Evolutionary conservation across 1,140 invertebrate species (phyloP).

Genomic region (Arion vulgaris): DNA sequence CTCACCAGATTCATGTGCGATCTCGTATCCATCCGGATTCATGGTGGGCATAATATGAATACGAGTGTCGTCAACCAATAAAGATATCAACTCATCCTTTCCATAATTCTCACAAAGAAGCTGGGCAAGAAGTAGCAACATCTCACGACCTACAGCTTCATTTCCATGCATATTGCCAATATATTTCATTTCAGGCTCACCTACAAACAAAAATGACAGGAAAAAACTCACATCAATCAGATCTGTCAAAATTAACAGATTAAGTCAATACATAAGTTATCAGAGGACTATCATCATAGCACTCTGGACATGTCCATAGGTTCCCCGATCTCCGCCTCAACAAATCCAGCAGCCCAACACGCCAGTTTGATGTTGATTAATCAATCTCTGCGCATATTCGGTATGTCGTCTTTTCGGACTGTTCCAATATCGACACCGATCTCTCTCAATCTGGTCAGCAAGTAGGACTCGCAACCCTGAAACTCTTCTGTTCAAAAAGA

Average conservation of each 20-base stretch:
- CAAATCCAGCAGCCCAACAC: too few relatives aligned
- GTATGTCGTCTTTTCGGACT: too few relatives aligned
- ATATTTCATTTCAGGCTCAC: constrained; percentile 81
- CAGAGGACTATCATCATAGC: too few relatives aligned
- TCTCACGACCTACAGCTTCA: constrained; percentile 88
- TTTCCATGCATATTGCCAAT: constrained; percentile 94
- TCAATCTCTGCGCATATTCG: too few relatives aligned
- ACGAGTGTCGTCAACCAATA: constrained; percentile 83
- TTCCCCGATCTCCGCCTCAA: too few relatives aligned
- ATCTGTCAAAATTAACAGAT: constrained; percentile 84
- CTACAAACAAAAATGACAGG: constrained; percentile 42
- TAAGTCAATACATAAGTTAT: too few relatives aligned
- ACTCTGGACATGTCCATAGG: too few relatives aligned
- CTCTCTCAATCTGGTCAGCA: too few relatives aligned
- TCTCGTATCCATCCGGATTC: constrained; percentile 93
- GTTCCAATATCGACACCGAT: too few relatives aligned
- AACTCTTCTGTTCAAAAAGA: too few relatives aligned
- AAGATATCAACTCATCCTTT: constrained; percentile 77
- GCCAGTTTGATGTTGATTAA: too few relatives aligned
- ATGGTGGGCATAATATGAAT: constrained; percentile 90
- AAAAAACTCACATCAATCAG: constrained; percentile 93
- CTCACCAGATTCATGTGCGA: constrained; percentile 78
- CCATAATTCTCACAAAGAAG: constrained; percentile 83
- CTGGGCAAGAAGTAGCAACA: constrained; percentile 78
- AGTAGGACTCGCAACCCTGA: too few relatives aligned